Evolutionary conservation across 2,888 invertebrate genomes (phyloP).

Genomic region (Erpobdella octoculata): DNA sequence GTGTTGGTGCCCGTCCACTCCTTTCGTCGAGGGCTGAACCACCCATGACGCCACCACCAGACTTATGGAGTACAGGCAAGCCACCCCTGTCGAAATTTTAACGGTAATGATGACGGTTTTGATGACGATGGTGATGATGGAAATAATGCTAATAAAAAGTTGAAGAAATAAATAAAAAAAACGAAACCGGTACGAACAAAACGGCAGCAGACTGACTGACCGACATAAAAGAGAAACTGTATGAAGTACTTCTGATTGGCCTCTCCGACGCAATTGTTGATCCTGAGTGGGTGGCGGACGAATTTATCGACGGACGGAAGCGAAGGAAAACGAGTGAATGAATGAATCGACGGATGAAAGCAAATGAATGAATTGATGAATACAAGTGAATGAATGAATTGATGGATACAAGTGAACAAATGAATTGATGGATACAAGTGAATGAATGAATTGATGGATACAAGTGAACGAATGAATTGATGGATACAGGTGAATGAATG

Average conservation of each 20-base stretch:
- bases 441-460: too few relatives aligned
- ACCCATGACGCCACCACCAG: slow-evolving; percentile 68
- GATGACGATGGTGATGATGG: background rate
- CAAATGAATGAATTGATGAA: background rate
- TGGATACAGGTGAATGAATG: too few relatives aligned
- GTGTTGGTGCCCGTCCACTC: slow-evolving; percentile 63
- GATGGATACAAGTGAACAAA: too few relatives aligned
- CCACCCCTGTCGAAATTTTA: slow-evolving; percentile 30
- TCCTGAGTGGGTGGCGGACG: slow-evolving; percentile 41
- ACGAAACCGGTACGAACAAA: background rate
- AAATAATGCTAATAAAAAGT: background rate
- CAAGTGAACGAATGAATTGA: too few relatives aligned
- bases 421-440: too few relatives aligned
- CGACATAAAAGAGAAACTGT: slow-evolving; percentile 64
- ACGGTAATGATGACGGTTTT: background rate
- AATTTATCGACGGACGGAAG: background rate
- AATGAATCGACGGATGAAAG: background rate
- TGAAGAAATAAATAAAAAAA: background rate
- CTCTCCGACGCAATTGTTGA: slow-evolving; percentile 53
- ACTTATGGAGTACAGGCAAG: slow-evolving; percentile 49
- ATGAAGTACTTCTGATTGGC: slow-evolving; percentile 50
- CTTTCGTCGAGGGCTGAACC: slow-evolving; percentile 60
- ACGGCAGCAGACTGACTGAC: slow-evolving; percentile 55
- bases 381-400: too few relatives aligned
- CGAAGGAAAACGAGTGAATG: too few relatives aligned